These are phyloP conservation scores for Auanema freiburgensis DNA, from an alignment of 2,888 invertebrate genomes.

Conservation along the genomic window DNA sequence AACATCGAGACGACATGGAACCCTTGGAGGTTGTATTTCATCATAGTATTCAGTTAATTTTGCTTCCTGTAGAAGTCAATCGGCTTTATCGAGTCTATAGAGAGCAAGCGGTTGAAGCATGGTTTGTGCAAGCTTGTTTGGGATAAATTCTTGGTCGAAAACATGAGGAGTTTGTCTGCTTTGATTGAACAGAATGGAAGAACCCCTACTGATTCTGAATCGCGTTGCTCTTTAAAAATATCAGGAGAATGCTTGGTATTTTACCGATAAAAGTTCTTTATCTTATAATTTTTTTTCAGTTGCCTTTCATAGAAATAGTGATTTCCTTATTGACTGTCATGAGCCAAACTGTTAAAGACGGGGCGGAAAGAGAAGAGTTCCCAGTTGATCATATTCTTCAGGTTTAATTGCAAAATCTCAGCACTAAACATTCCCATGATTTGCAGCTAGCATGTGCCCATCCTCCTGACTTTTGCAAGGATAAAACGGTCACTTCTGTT, in stretches of 20 bases:
- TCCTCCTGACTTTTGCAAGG: constrained; percentile 6
- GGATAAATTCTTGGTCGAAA: constrained; percentile 53
- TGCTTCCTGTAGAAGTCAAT: constrained; percentile 15
- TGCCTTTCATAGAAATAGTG: too few relatives aligned
- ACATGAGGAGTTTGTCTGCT: constrained; percentile 33
- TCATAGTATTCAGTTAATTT: background rate
- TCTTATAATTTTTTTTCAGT: background rate
- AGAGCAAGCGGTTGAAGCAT: constrained; percentile 41
- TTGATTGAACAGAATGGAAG: constrained; percentile 40
- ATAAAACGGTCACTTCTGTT: constrained; percentile 9
- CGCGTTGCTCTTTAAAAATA: constrained; percentile 11
- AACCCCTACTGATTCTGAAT: constrained; percentile 43
- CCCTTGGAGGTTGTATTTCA: constrained; percentile 4
- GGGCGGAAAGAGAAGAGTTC: too few relatives aligned
- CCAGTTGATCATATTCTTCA: too few relatives aligned
- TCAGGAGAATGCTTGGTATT: constrained; percentile 36
- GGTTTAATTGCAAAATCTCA: too few relatives aligned
- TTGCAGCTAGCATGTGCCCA: constrained; percentile 29
- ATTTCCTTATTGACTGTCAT: too few relatives aligned
- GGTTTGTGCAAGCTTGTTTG: constrained; percentile 55
- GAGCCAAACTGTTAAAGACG: too few relatives aligned
- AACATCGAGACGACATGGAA: constrained; percentile 20
- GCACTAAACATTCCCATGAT: too few relatives aligned
- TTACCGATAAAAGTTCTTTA: constrained; percentile 41
- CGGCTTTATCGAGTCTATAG: constrained; percentile 10